Evolutionary conservation across 2,113 vertebrate species (phyloP).

Genomic region (Pampusana beccarii): DNA sequence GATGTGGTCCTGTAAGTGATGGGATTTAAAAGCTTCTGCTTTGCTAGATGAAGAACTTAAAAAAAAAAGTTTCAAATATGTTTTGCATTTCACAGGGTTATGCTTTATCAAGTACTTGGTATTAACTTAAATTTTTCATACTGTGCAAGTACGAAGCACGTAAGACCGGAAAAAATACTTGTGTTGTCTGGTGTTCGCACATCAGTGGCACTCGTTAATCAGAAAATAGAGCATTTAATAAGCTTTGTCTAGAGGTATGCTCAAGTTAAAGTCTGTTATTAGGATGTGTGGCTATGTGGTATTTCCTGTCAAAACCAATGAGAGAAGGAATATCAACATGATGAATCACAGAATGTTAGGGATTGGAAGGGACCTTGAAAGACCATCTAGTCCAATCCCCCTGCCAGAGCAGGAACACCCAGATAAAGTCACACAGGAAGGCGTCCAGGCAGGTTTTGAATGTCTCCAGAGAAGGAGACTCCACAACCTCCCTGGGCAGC

Average conservation of each 20-base stretch:
- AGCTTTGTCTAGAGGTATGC: background rate
- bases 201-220: background rate
- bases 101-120: background rate
- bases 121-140: background rate
- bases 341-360: background rate
- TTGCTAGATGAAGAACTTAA: background rate
- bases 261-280: background rate
- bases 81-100: background rate
- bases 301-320: background rate
- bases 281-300: background rate
- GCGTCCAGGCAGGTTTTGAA: too few species aligned
- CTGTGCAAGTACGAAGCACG: background rate
- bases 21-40: background rate
- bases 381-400: too few species aligned
- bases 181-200: background rate
- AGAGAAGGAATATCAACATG: background rate
- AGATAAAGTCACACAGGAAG: too few species aligned
- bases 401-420: too few species aligned
- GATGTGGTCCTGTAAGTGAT: background rate
- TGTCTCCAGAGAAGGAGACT: too few species aligned
- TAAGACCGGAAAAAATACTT: background rate
- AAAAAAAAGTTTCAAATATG: background rate
- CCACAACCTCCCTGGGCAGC: too few species aligned
- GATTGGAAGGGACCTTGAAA: too few species aligned
- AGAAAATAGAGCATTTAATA: background rate